These are phyloP conservation scores for Halichoeres trimaculatus DNA, from an alignment of 2,113 vertebrate species.

Conservation along the genomic window DNA sequence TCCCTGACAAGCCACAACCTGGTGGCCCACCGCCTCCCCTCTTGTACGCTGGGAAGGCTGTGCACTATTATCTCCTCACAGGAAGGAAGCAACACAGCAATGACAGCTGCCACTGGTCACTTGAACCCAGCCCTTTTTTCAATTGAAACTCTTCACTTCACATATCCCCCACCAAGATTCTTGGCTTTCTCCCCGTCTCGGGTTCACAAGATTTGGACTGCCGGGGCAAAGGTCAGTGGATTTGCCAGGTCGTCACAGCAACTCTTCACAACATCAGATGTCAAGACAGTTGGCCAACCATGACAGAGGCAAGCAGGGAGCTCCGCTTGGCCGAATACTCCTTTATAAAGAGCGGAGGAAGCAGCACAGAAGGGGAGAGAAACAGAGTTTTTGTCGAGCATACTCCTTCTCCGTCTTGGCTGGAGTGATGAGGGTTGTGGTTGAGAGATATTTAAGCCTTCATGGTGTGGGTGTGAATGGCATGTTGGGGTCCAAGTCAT, in stretches of 20 bases:
- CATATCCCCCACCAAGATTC: slow-evolving; percentile 28
- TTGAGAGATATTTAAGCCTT: slow-evolving; percentile 34
- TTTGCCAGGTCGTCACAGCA: slow-evolving; percentile 74
- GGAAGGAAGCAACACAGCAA: slow-evolving; percentile 46
- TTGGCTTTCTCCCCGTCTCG: slow-evolving; percentile 46
- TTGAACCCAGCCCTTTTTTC: slow-evolving; percentile 40
- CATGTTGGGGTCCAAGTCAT: slow-evolving; percentile 64
- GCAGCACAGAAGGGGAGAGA: slow-evolving; percentile 26
- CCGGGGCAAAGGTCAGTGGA: slow-evolving; percentile 78
- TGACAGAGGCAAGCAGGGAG: slow-evolving; percentile 62
- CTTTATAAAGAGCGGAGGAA: slow-evolving; percentile 46
- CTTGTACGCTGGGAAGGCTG: slow-evolving; percentile 50
- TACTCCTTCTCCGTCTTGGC: slow-evolving; percentile 29
- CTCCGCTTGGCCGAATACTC: slow-evolving; percentile 42
- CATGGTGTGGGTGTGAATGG: slow-evolving; percentile 24
- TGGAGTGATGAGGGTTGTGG: slow-evolving; percentile 23
- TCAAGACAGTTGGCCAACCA: slow-evolving; percentile 71
- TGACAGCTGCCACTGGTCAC: slow-evolving; percentile 74
- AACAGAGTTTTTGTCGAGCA: slow-evolving; percentile 28
- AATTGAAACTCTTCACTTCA: slow-evolving; percentile 33
- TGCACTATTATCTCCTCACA: slow-evolving; percentile 56
- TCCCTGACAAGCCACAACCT: slow-evolving; percentile 78
- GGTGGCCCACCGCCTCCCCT: slow-evolving; percentile 65
- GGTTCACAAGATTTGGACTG: slow-evolving; percentile 81
- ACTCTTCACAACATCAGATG: slow-evolving; percentile 77